Base-by-base conservation (phyloP, 2,797 vertebrate genomes). In the Siniperca scherzeri region DNA sequence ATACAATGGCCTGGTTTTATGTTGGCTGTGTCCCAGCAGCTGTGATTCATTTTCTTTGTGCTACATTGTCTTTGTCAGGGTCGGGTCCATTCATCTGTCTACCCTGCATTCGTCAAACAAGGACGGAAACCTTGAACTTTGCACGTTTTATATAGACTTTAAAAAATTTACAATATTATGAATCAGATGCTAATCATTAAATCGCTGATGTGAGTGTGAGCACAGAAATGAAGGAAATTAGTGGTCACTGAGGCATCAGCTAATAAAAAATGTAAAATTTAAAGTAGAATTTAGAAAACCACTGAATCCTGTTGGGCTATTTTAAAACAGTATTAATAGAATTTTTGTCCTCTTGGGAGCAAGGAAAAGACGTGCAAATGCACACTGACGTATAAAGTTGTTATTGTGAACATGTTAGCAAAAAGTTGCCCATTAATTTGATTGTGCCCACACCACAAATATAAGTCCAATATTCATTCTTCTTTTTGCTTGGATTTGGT, bases 31-130 rank as follows among this genome's bases (percentile, higher is more conserved):
- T 77, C 57, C 61, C 87, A 89, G 73, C 70, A 77, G 64, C 57
- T 65, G 62, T 86, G 83, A 89, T 87, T 86, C 53, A 90, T 88
- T 79, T 62, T 68, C 80, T 84, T 70, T 88, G 74, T 38, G 52
- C 82, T 70, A 77, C 77, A 61, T 21, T 77, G 70, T 79, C 70
- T 81, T 79, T 64, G 22, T 78, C 83, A 85, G 60, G 69, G 73
- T 77, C 40, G 9, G 80, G 57, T 67, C 74, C 50, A 78, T 85
- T 85, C 22, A 87, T 90, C 74, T 36, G 62, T 83, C 65, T 67
- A 22, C 42, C 21, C 3, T 73, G 68, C 16, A 33, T 42, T 71
- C n/a, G 1, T 33, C 50, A 17, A 76, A 55, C 64, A 56, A 77
- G 46, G 52, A 73, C 0, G 17, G 22, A 82, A 30, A 84, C 80